Base-by-base conservation (phyloP, 2,888 invertebrate genomes). In the Hirtodrosophila cameraria region DNA sequence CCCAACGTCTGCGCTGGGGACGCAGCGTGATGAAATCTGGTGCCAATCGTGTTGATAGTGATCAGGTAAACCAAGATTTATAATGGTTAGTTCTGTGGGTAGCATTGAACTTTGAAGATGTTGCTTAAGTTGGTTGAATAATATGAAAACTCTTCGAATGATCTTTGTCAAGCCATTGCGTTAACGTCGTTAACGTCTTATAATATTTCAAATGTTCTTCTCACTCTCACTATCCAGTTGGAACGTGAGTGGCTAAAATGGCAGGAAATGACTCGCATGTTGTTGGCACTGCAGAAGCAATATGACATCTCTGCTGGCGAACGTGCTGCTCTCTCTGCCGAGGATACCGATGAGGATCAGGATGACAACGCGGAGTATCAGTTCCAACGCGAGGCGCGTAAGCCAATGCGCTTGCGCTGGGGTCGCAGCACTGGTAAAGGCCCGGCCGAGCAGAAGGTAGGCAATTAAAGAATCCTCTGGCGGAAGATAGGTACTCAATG, bases 331-430 rank as follows among this genome's bases (percentile, higher is more conserved):
- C 46, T 9, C 5, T 46, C 60, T 3, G 38, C 35, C 0, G 70
- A 72, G 18, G 54, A 55, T 1, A 35, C 15, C 33, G 55, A 46
- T 3, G 57, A 59, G 13, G 58, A 76, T 8, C 67, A 67, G 38
- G 53, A 67, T 58, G 59, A 80, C 4, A 64, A 72, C 16, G 68
- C 78, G 3, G 78, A 77, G 8, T 28, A 35, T 31, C 87, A 81
- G 57, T 90, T 89, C 48, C 86, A 88, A 27, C 78, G 90, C 27
- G 88, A 89, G 53, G 80, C 84, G 2, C 88, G 90, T 28, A 90
- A 90, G 33, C 90, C 90, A 13, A 80, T 90, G 70, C 88, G 90
- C 46, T 75, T 90, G 60, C 84, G 90, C 66, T 90, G 90, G 87
- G 90, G 90, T 16, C 90, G 90, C 43, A 90, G 90, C 76, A 84